Conservation (phyloP, 2,113 vertebrate species). For the Limanda limanda region DNA sequence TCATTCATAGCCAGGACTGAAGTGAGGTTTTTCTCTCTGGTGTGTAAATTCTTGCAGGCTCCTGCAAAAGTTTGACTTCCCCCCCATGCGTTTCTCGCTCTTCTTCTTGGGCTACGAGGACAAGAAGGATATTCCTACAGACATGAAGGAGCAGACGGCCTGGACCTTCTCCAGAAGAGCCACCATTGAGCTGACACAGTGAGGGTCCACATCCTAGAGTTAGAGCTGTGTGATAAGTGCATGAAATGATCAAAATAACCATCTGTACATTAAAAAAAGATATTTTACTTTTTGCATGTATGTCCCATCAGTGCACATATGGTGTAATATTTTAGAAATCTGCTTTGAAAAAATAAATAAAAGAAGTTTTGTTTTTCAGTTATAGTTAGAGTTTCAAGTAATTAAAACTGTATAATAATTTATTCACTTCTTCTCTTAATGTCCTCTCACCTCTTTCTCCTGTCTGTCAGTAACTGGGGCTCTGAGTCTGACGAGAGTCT, state of each 20-base stretch:
- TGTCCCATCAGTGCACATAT: neutral
- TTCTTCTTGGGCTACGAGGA: conserved; percentile 97
- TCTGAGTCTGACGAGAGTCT: conserved; percentile 91
- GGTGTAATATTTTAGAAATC: too few relatives aligned
- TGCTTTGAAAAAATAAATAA: too few relatives aligned
- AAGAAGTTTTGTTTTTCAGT: too few relatives aligned
- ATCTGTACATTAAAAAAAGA: neutral
- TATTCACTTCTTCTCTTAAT: neutral
- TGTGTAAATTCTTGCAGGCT: conserved; percentile 80
- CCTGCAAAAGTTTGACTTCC: conserved; percentile 95
- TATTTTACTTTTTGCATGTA: neutral
- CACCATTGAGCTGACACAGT: conserved; percentile 93
- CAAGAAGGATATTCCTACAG: conserved; percentile 91
- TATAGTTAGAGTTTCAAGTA: neutral
- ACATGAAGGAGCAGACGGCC: conserved; percentile 84
- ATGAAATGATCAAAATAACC: neutral
- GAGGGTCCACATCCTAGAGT: conserved; percentile 24
- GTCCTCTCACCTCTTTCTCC: neutral
- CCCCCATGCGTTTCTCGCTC: conserved; percentile 94
- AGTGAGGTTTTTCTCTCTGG: conserved; percentile 7
- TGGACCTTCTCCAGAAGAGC: conserved; percentile 96
- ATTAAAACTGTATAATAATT: neutral
- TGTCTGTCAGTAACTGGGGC: conserved; percentile 92
- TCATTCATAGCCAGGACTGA: neutral
- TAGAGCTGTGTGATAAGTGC: neutral